A percentile compares a stretch with the other conserved stretches of the same genome.
Evolutionary conservation across 2,113 vertebrate species (phyloP).

Genomic region (Oncorhynchus masou): DNA sequence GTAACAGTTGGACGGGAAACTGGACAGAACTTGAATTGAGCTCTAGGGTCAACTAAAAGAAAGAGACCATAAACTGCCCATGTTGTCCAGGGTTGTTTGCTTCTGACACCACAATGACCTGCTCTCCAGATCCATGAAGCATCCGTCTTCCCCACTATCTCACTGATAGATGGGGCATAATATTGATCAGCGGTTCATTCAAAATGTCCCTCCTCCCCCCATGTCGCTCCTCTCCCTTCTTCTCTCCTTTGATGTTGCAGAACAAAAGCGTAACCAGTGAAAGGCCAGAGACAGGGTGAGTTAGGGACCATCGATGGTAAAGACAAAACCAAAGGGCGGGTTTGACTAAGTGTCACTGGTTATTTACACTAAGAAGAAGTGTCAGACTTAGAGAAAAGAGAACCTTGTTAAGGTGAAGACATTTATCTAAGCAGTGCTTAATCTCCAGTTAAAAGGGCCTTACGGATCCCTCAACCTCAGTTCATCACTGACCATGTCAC

Average conservation of each 20-base stretch:
- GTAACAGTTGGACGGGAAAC: no score
- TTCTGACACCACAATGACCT: no score
- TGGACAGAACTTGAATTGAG: no score
- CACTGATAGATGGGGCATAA: slow-evolving; percentile 40
- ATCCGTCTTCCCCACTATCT: slow-evolving; percentile 32
- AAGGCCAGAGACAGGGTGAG: slow-evolving; percentile 43
- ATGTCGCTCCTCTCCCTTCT: neutral
- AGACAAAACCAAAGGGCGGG: slow-evolving; percentile 32
- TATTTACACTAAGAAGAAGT: slow-evolving; percentile 34
- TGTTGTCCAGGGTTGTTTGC: no score
- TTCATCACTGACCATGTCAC: slow-evolving; percentile 31
- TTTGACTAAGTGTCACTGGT: slow-evolving; percentile 51
- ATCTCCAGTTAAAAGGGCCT: slow-evolving; percentile 33
- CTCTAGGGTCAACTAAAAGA: no score
- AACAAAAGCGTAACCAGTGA: slow-evolving; percentile 55
- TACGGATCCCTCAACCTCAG: slow-evolving; percentile 33
- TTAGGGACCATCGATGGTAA: slow-evolving; percentile 41
- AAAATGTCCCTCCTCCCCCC: slow-evolving; percentile 39
- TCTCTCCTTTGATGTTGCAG: slow-evolving; percentile 44
- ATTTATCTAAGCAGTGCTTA: slow-evolving; percentile 48
- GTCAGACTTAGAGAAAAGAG: slow-evolving; percentile 32
- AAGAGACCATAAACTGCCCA: no score
- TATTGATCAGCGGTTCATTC: slow-evolving; percentile 69
- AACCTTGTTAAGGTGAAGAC: slow-evolving; percentile 1
- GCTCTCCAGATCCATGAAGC: slow-evolving; percentile 26